These are phyloP conservation scores for Hyles vespertilio DNA, from an alignment of 1,140 invertebrate species.

Conservation along the genomic window DNA sequence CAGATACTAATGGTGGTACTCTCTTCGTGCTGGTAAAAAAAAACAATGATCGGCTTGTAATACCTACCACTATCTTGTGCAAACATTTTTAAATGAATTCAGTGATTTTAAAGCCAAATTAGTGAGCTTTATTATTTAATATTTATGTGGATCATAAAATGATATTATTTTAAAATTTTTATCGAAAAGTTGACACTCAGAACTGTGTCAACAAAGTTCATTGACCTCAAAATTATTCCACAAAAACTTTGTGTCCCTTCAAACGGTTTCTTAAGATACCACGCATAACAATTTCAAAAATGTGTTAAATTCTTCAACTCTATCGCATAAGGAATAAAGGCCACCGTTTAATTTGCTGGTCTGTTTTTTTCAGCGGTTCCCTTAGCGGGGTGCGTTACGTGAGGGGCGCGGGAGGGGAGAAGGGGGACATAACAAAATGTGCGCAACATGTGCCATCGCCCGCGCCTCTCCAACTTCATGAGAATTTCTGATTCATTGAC, in stretches of 20 bases:
- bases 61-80: no score
- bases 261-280: constrained; percentile 3
- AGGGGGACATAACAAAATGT: constrained; percentile 46
- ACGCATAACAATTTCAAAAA: constrained; percentile 1
- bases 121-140: no score
- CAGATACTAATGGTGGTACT: no score
- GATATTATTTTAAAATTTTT: no score
- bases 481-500: constrained; percentile 68
- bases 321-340: constrained; percentile 30
- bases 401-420: constrained; percentile 36
- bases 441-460: constrained; percentile 51
- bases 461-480: constrained; percentile 45
- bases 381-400: constrained; percentile 49
- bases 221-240: constrained; percentile 37
- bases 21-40: no score
- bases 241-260: constrained; percentile 36
- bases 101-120: no score
- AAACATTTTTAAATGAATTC: no score
- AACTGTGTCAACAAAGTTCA: constrained; percentile 41
- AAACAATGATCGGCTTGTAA: no score
- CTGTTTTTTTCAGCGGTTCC: constrained; percentile 60
- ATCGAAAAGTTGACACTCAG: neutral
- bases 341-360: constrained; percentile 34
- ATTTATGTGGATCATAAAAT: no score
- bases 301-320: constrained; percentile 13